Evolutionary conservation across 2,888 invertebrate genomes (phyloP).

Genomic region (Lottia gigantea): DNA sequence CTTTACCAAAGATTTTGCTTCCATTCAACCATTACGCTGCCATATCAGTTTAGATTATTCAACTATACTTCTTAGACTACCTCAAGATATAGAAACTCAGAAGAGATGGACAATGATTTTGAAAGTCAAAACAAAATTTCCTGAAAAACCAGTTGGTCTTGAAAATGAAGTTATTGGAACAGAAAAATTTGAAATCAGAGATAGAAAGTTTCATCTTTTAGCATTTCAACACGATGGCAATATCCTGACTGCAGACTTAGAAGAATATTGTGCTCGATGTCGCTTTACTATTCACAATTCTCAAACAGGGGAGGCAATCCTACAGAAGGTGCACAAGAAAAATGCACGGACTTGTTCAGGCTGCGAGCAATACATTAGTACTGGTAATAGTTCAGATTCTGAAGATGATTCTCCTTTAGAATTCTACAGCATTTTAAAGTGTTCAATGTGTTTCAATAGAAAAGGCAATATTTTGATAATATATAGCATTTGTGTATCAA

Average conservation of each 20-base stretch:
- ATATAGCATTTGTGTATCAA: neutral
- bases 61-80: constrained; percentile 30
- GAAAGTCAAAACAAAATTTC: constrained; percentile 15
- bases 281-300: constrained; percentile 19
- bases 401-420: constrained; percentile 1
- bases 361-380: neutral
- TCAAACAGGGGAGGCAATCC: neutral
- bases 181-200: constrained; percentile 21
- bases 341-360: neutral
- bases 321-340: constrained; percentile 7
- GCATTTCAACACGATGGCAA: constrained; percentile 18
- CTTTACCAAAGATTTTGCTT: constrained; percentile 26
- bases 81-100: constrained; percentile 21
- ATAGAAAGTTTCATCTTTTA: constrained; percentile 28
- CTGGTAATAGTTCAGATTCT: constrained; percentile 10
- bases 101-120: constrained; percentile 29
- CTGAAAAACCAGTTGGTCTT: constrained; percentile 13
- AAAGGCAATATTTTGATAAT: constrained; percentile 17
- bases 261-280: constrained; percentile 30
- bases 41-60: constrained; percentile 27
- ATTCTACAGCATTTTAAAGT: constrained; percentile 11
- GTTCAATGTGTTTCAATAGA: constrained; percentile 15
- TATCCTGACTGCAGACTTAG: constrained; percentile 23
- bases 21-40: constrained; percentile 26
- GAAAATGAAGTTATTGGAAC: constrained; percentile 23